These are phyloP conservation scores for Mellilla xanthometata DNA, from an alignment of 2,888 invertebrate species.

Conservation along the genomic window DNA sequence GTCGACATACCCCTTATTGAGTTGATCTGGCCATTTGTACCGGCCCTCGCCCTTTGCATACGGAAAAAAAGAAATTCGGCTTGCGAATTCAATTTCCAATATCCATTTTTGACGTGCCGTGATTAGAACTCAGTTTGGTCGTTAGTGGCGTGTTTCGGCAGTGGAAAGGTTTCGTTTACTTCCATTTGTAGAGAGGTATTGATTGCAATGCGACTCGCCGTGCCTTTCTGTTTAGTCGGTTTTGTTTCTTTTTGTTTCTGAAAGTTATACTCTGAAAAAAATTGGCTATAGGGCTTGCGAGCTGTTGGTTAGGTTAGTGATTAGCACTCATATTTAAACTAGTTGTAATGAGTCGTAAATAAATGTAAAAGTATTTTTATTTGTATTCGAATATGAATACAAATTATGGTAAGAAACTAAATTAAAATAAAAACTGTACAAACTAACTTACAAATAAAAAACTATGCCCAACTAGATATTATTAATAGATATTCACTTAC, in stretches of 20 bases:
- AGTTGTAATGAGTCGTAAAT: no score
- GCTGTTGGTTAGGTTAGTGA: no score
- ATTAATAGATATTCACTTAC: no score
- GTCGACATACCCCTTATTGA: constrained; percentile 75
- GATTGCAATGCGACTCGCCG: constrained; percentile 36
- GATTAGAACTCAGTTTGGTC: constrained; percentile 80
- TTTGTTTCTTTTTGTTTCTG: constrained; percentile 7
- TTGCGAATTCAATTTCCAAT: constrained; percentile 78
- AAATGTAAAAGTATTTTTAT: no score
- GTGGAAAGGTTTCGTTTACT: constrained; percentile 46
- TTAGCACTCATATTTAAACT: no score
- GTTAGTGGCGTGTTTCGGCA: constrained; percentile 62
- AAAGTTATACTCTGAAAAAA: constrained; percentile 5
- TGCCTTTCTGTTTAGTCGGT: constrained; percentile 2
- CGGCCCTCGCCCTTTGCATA: constrained; percentile 69
- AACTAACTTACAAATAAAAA: no score
- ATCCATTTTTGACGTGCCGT: constrained; percentile 81
- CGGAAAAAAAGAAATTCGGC: constrained; percentile 59
- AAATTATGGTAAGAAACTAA: no score
- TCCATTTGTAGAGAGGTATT: constrained; percentile 51
- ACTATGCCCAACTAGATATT: no score
- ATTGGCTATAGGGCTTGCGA: no score
- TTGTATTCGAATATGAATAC: no score
- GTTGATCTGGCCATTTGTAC: constrained; percentile 80
- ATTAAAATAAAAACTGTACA: no score